Evolutionary conservation across 35 echinoderm and acorn worm genomes (phyloP).

Genomic region (Heliocidaris erythrogramma): DNA sequence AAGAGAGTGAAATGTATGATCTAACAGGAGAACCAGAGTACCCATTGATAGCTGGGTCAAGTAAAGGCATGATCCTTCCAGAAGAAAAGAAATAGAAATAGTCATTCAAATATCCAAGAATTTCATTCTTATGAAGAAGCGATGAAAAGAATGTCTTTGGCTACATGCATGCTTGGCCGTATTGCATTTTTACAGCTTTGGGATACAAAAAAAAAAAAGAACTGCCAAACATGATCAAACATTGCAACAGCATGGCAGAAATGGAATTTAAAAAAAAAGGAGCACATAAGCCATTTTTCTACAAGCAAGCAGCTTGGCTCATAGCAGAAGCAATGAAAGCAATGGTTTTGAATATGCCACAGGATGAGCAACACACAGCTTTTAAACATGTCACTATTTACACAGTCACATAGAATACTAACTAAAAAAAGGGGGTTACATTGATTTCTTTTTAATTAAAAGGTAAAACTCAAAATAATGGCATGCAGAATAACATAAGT

Average conservation of each 20-base stretch:
- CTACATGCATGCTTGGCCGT: not conserved
- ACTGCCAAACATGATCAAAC: not conserved
- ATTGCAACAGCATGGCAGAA: not conserved
- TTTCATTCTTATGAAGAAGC: not conserved
- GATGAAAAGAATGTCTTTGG: not conserved
- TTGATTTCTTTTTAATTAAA: not conserved
- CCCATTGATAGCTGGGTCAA: not conserved
- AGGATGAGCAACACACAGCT: not conserved
- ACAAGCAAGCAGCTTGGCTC: slow-evolving; percentile 22
- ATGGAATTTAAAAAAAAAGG: not conserved
- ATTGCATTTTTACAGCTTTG: not conserved
- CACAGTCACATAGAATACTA: not conserved
- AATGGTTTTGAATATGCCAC: not conserved
- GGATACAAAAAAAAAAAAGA: not conserved
- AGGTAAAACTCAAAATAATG: slow-evolving; percentile 4
- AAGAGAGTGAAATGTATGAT: slow-evolving; percentile 12
- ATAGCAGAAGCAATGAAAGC: not conserved
- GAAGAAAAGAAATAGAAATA: not conserved
- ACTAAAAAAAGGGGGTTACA: not conserved
- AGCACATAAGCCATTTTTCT: not conserved
- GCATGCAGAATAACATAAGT: not conserved
- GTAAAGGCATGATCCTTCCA: not conserved
- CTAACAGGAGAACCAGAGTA: not conserved
- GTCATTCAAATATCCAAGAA: not conserved
- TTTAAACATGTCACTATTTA: not conserved